These are phyloP conservation scores for Drymodes brunneopygia DNA, from an alignment of 2,113 vertebrate genomes.

Conservation along the genomic window DNA sequence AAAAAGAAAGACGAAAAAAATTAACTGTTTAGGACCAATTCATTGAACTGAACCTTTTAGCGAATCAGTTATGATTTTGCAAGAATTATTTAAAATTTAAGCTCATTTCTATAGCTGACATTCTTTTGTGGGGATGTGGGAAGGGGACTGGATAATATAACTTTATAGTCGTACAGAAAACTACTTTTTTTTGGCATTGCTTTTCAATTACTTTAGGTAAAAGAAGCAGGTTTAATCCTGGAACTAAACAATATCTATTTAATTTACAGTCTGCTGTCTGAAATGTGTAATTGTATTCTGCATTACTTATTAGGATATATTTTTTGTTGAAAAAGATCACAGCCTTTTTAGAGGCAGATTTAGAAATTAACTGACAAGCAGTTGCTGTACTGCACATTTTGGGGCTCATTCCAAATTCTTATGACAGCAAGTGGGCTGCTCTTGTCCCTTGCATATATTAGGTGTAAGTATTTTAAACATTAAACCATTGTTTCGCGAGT, in stretches of 20 bases:
- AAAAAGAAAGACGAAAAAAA: background rate
- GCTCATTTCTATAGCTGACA: background rate
- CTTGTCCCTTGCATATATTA: background rate
- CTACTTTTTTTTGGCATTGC: background rate
- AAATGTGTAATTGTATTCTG: background rate
- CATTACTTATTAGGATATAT: background rate
- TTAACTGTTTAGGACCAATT: slow-evolving; percentile 63
- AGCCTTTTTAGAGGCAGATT: background rate
- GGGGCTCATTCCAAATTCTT: background rate
- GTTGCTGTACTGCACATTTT: background rate
- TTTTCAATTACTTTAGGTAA: background rate
- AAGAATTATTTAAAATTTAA: background rate
- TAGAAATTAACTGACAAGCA: background rate
- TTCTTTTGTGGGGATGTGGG: background rate
- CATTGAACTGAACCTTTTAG: background rate
- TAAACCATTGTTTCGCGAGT: background rate
- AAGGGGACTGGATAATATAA: background rate
- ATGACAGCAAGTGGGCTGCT: background rate
- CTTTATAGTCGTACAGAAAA: background rate
- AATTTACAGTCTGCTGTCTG: background rate
- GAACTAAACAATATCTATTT: background rate
- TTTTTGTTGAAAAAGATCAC: background rate
- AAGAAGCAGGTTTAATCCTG: background rate
- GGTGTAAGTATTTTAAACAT: background rate
- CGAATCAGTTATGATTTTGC: background rate